phyloP scores from a whole-genome alignment of 2,888 invertebrate species.

The Conomelus anceps region DNA sequence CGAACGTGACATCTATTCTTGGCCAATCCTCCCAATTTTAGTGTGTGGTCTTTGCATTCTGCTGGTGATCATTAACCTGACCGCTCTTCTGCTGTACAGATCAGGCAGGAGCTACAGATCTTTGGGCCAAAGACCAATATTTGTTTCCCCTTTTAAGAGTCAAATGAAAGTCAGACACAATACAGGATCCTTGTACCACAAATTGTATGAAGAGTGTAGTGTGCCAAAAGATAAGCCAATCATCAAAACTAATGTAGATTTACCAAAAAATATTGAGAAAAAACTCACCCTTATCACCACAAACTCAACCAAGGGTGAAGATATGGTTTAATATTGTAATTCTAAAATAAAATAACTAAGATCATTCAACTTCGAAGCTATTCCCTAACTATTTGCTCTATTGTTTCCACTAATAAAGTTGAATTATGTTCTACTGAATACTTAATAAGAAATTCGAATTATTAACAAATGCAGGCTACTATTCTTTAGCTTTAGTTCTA shows the following conservation, averaged over 20 bases:
- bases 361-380: neutral
- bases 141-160: conserved; percentile 14
- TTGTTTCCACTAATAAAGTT: neutral
- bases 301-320: neutral
- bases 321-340: neutral
- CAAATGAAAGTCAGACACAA: conserved; percentile 14
- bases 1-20: neutral
- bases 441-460: too few relatives aligned
- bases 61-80: conserved; percentile 25
- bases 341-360: neutral
- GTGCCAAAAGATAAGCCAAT: conserved; percentile 31
- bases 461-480: too few relatives aligned
- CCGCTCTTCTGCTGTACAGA: conserved; percentile 27
- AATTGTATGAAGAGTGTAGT: conserved; percentile 36
- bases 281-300: neutral
- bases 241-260: conserved; percentile 19
- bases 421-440: neutral
- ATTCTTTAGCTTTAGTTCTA: too few relatives aligned
- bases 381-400: neutral
- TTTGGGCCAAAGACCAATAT: conserved; percentile 16
- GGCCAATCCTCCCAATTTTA: conserved; percentile 26
- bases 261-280: neutral
- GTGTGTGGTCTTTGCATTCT: conserved; percentile 25
- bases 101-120: conserved; percentile 20
- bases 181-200: conserved; percentile 30